Conservation (phyloP, 2,113 vertebrate genomes). For the Rhagologus leucostigma region DNA sequence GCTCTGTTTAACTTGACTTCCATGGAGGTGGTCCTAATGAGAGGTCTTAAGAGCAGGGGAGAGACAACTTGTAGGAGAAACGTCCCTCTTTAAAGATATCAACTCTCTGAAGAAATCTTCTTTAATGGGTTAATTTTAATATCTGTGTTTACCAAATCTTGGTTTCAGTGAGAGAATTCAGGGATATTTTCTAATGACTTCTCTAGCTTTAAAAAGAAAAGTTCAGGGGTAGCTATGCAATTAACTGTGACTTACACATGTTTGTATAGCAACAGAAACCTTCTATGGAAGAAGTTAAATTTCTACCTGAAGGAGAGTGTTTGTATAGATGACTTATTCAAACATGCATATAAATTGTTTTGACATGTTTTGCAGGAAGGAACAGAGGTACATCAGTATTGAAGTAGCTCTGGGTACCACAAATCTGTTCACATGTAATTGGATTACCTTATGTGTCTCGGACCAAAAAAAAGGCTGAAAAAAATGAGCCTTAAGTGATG, state of each 20-base stretch:
- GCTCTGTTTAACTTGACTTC: slow-evolving; percentile 21
- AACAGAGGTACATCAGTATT: slow-evolving; percentile 4
- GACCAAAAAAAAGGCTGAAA: not conserved
- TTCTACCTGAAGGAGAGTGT: slow-evolving; percentile 32
- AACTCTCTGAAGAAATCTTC: slow-evolving; percentile 14
- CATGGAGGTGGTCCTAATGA: not conserved
- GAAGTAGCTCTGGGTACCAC: slow-evolving; percentile 1
- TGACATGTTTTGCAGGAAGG: slow-evolving; percentile 42
- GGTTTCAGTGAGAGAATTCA: not conserved
- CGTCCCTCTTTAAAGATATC: not conserved
- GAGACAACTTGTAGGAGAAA: not conserved
- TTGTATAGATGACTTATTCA: slow-evolving; percentile 28
- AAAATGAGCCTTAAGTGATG: not conserved
- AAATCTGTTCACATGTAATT: slow-evolving; percentile 10
- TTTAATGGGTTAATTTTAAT: slow-evolving; percentile 46
- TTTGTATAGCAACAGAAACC: slow-evolving; percentile 28
- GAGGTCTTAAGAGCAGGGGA: not conserved
- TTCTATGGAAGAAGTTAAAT: slow-evolving; percentile 40
- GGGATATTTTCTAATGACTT: slow-evolving; percentile 40
- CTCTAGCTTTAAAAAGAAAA: slow-evolving; percentile 51
- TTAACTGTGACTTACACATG: slow-evolving; percentile 5
- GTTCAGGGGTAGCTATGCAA: slow-evolving; percentile 13
- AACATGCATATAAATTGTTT: slow-evolving; percentile 33
- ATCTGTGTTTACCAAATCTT: slow-evolving; percentile 19
- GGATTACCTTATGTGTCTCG: not conserved